Evolutionary conservation across 2,888 invertebrate species (phyloP), one percentile per base, ranked within the genome.

Genomic region (Cephus spinipes): DNA sequence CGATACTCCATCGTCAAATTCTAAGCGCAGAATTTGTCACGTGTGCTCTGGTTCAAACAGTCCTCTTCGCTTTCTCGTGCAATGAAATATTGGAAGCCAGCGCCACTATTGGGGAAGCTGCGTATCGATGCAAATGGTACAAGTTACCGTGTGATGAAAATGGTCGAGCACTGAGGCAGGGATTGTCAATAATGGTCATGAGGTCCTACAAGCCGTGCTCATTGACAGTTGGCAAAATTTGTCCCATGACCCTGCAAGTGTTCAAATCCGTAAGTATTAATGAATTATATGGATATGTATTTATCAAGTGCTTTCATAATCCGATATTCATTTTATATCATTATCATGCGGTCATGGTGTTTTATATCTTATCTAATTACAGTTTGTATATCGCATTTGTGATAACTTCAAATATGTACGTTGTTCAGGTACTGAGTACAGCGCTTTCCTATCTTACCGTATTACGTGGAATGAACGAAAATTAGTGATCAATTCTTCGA

Each of bases 171-270:
- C 12, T 85, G 6, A 75, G 79, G 12, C 81, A 77, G 31, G 81
- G 82, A 71, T 11, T 86, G 11, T 71, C 82, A 12, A 30, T 86
- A 11, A 31, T 84, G 11, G 76, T 83, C 23, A 75, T 80, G 69
- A 80, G 85, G 40, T 73, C 83, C 3, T 68, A 33, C 30, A 79
- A 76, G 11, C 78, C 84, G 0, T 84, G 82, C 71, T 76, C 76
- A 15, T 69, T 85, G 4, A 83, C 85, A 12, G 84, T 81, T 73
- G 79, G 79, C 15, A 83, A 83, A 73, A 83, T 84, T 69, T 85
- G 83, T 71, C 79, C 83, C 11, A 75, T 85, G n/a, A 81, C 82
- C 11, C 77, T 85, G 76, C 79, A 84, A 74, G 82, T 84, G 2
- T 82, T 82, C 69, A 84, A 81, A 11, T 78, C 78, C 35, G 85